These are phyloP conservation scores for Melanotaenia pygmaea DNA, from an alignment of 2,797 vertebrate species.

Conservation along the genomic window DNA sequence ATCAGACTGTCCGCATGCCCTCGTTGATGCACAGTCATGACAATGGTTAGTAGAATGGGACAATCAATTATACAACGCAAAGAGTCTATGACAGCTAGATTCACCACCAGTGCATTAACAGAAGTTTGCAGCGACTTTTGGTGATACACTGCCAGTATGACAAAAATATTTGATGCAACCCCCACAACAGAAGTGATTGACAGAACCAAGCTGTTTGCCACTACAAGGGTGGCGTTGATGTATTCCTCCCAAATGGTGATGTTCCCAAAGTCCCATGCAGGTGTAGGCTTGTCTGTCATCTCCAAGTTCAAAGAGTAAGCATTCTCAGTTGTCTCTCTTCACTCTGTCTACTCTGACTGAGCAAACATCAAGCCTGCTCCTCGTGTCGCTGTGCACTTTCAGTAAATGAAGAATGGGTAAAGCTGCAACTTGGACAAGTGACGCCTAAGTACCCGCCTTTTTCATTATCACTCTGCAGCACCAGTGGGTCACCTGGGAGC, in stretches of 20 bases:
- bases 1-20: slow-evolving; percentile 47
- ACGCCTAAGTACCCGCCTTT: slow-evolving; percentile 68
- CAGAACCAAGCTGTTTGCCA: slow-evolving; percentile 73
- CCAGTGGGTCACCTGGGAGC: slow-evolving; percentile 74
- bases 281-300: slow-evolving; percentile 67
- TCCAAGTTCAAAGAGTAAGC: slow-evolving; percentile 59
- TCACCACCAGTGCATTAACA: slow-evolving; percentile 83
- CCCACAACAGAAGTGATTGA: slow-evolving; percentile 72
- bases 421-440: slow-evolving; percentile 61
- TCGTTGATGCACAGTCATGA: slow-evolving; percentile 43
- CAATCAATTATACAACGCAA: slow-evolving; percentile 79
- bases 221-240: slow-evolving; percentile 57
- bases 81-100: slow-evolving; percentile 79
- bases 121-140: slow-evolving; percentile 81
- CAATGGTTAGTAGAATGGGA: slow-evolving; percentile 75
- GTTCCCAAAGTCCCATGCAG: slow-evolving; percentile 62
- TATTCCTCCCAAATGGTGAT: slow-evolving; percentile 54
- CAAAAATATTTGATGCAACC: slow-evolving; percentile 79
- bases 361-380: slow-evolving; percentile 7
- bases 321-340: slow-evolving; percentile 39
- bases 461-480: slow-evolving; percentile 80
- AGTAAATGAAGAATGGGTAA: slow-evolving; percentile 40
- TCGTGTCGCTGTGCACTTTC: slow-evolving; percentile 2
- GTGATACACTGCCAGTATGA: slow-evolving; percentile 77
- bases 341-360: background rate